Evolutionary conservation across 2,888 invertebrate genomes (phyloP).

Genomic region (Diarsia dahlii): DNA sequence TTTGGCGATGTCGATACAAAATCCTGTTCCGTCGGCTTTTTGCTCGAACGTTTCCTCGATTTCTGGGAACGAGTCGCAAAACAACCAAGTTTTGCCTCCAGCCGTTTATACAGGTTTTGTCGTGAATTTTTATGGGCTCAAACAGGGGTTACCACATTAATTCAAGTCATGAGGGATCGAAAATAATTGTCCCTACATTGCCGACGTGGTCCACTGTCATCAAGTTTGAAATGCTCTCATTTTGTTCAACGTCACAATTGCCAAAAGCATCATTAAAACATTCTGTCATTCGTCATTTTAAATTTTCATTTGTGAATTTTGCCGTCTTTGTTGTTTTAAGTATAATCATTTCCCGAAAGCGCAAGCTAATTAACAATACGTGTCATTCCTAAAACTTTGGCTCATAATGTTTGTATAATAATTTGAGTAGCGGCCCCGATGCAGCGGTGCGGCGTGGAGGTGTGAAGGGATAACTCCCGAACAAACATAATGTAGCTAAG

Average conservation of each 20-base stretch:
- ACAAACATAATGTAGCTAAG: constrained; percentile 85
- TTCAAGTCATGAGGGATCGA: constrained; percentile 78
- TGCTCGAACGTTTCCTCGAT: constrained; percentile 87
- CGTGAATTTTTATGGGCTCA: constrained; percentile 87
- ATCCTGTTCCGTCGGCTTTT: constrained; percentile 89
- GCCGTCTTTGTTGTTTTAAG: constrained; percentile 48
- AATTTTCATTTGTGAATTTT: constrained; percentile 39
- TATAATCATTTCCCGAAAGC: constrained; percentile 64
- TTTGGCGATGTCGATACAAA: constrained; percentile 89
- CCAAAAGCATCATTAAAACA: constrained; percentile 32
- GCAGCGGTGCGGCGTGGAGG: constrained; percentile 78
- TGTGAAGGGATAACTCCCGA: constrained; percentile 89
- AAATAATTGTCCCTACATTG: constrained; percentile 71
- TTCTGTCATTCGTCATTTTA: constrained; percentile 38
- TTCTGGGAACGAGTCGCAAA: constrained; percentile 88
- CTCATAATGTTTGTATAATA: constrained; percentile 81
- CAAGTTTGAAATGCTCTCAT: constrained; percentile 58
- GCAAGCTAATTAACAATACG: constrained; percentile 68
- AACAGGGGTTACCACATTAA: constrained; percentile 82
- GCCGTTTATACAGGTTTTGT: constrained; percentile 89
- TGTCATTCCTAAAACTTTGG: constrained; percentile 79
- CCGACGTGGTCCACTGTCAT: constrained; percentile 44
- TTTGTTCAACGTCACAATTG: constrained; percentile 35
- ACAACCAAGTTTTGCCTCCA: constrained; percentile 87
- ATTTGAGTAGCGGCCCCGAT: constrained; percentile 85